phyloP scores from a whole-genome alignment of 2,888 invertebrate genomes.

The Heliconius cydno region DNA sequence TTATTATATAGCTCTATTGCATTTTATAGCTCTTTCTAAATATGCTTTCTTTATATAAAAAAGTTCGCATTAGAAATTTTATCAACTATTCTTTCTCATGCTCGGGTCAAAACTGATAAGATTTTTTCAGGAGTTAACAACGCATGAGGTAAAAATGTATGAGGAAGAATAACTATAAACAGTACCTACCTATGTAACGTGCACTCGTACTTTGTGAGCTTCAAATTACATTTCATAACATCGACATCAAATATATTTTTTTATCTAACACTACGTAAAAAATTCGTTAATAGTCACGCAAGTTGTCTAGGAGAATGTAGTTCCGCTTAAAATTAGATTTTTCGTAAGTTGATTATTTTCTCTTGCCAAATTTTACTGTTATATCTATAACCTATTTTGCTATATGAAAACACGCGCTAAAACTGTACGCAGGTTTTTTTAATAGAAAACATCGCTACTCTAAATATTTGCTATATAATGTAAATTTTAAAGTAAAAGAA shows the following conservation, averaged over 20 bases:
- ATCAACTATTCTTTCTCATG: constrained; percentile 46
- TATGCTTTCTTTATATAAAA: constrained; percentile 41
- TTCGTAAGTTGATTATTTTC: constrained; percentile 19
- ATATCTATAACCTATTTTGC: constrained; percentile 24
- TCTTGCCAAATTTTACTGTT: constrained; percentile 24
- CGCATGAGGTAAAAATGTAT: constrained; percentile 23
- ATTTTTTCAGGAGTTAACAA: neutral
- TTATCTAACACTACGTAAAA: constrained; percentile 32
- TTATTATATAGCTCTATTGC: constrained; percentile 46
- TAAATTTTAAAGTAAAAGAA: neutral
- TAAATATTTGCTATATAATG: neutral
- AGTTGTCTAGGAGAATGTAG: constrained; percentile 37
- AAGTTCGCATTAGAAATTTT: constrained; percentile 38
- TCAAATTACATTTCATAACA: constrained; percentile 32
- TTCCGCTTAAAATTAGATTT: constrained; percentile 38
- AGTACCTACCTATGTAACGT: constrained; percentile 21
- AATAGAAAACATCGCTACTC: constrained; percentile 13
- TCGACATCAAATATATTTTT: constrained; percentile 13
- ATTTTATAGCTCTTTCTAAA: constrained; percentile 50
- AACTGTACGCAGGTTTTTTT: constrained; percentile 21
- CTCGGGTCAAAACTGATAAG: constrained; percentile 4
- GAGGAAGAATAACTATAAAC: constrained; percentile 36
- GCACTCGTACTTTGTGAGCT: constrained; percentile 36
- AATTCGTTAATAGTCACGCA: constrained; percentile 41
- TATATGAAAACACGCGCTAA: constrained; percentile 32